A percentile compares a stretch with the other conserved stretches of the same genome.
Evolutionary conservation across 2,797 vertebrate genomes (phyloP).

Genomic region (Brachyrhaphis roseni): DNA sequence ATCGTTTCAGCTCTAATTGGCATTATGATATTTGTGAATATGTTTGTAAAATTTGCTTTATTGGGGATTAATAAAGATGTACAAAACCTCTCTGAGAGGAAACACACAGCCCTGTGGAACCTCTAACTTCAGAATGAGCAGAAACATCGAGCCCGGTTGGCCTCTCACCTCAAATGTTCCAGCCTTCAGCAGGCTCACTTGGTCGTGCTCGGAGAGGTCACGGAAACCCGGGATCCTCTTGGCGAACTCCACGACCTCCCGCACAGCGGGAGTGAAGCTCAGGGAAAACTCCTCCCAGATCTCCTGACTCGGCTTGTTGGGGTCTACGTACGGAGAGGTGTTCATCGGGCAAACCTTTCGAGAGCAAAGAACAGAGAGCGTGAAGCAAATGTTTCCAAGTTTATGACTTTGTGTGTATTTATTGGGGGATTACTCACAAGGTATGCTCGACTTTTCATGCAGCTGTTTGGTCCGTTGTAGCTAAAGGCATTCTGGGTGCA

Average conservation of each 20-base stretch:
- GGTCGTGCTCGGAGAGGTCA: conserved; percentile 94
- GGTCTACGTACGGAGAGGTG: conserved; percentile 90
- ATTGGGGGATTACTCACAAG: conserved; percentile 54
- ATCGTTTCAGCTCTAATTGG: too few relatives aligned
- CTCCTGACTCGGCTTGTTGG: conserved; percentile 91
- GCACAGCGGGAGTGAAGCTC: conserved; percentile 97
- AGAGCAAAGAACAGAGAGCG: not conserved
- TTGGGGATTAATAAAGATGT: too few relatives aligned
- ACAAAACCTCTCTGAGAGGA: conserved; percentile 4
- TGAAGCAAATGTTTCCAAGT: not conserved
- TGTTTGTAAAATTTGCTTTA: too few relatives aligned
- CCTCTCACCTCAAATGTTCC: conserved; percentile 94
- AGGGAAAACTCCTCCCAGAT: conserved; percentile 99
- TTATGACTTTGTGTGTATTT: not conserved
- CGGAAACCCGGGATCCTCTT: conserved; percentile 95
- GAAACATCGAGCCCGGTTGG: not conserved
- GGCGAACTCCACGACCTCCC: conserved; percentile 97
- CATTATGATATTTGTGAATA: too few relatives aligned
- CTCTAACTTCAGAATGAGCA: conserved; percentile 87
- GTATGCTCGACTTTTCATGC: conserved; percentile 54
- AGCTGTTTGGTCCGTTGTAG: conserved; percentile 58
- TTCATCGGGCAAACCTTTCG: conserved; percentile 95
- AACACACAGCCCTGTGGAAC: conserved; percentile 21
- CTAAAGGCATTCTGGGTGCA: conserved; percentile 57
- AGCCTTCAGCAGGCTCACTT: conserved; percentile 95